phyloP scores from a whole-genome alignment of 1,140 invertebrate genomes.

The Pogonomyrmex californicus region DNA sequence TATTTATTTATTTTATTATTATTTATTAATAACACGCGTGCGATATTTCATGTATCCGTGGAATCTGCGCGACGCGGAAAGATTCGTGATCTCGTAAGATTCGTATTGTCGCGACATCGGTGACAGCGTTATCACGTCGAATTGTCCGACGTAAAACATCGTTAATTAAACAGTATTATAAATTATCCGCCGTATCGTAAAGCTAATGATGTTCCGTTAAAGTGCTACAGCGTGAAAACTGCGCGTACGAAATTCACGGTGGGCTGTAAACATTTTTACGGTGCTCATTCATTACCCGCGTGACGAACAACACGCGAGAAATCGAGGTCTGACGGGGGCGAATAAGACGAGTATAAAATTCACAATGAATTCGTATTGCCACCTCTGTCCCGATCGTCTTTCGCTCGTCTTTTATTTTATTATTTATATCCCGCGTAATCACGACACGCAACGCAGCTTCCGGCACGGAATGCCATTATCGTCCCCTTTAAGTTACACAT shows the following conservation, averaged over 20 bases:
- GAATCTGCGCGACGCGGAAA: neutral
- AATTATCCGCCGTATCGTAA: constrained; percentile 78
- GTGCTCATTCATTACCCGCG: constrained; percentile 29
- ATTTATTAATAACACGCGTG: neutral
- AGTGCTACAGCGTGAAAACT: constrained; percentile 65
- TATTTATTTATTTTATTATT: neutral
- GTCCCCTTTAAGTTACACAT: neutral
- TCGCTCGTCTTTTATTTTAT: constrained; percentile 26
- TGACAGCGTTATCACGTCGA: constrained; percentile 74
- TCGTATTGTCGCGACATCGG: constrained; percentile 16
- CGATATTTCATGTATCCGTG: neutral
- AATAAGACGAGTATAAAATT: constrained; percentile 46
- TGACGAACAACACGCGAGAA: constrained; percentile 1
- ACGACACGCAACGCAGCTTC: constrained; percentile 59
- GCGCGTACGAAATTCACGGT: constrained; percentile 70
- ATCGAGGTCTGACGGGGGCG: neutral
- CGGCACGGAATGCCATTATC: constrained; percentile 38
- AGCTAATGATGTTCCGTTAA: constrained; percentile 81
- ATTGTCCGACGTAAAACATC: constrained; percentile 63
- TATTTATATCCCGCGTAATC: constrained; percentile 23
- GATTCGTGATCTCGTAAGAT: neutral
- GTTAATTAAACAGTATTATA: constrained; percentile 72
- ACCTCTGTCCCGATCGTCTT: neutral
- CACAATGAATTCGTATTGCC: constrained; percentile 26
- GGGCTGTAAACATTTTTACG: constrained; percentile 72